Evolutionary conservation across 2,797 vertebrate species (phyloP).

Genomic region (Synaphobranchus kaupii): DNA sequence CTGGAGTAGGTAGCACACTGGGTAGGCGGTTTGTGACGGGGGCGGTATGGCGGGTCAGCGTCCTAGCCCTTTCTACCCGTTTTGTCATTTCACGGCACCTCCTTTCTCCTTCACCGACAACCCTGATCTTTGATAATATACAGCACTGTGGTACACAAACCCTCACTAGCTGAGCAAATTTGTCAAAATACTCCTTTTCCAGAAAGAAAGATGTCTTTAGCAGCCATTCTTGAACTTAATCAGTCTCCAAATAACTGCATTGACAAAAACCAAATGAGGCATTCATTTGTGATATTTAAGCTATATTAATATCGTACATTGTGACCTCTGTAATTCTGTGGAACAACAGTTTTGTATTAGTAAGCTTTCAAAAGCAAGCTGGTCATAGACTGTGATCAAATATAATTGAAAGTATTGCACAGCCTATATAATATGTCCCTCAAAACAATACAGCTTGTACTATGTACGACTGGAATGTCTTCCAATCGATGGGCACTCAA

Average conservation of each 20-base stretch:
- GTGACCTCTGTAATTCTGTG: constrained; percentile 17
- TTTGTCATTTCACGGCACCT: neutral
- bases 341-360: neutral
- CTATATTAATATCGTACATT: neutral
- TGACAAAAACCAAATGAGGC: neutral
- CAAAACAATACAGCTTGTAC: neutral
- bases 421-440: neutral
- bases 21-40: neutral
- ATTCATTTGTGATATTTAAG: constrained; percentile 4
- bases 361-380: constrained; percentile 24
- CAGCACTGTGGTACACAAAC: neutral
- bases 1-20: neutral
- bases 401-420: constrained; percentile 5
- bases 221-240: constrained; percentile 1
- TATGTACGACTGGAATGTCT: neutral
- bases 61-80: neutral
- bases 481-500: neutral
- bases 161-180: constrained; percentile 8
- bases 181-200: neutral
- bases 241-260: constrained; percentile 8
- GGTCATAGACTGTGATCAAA: neutral
- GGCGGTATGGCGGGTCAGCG: no score
- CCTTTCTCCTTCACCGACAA: neutral
- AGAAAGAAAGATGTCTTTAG: neutral
- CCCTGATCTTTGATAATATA: neutral